Base-by-base conservation (phyloP, 2,113 vertebrate species). In the Symphodus melops region DNA sequence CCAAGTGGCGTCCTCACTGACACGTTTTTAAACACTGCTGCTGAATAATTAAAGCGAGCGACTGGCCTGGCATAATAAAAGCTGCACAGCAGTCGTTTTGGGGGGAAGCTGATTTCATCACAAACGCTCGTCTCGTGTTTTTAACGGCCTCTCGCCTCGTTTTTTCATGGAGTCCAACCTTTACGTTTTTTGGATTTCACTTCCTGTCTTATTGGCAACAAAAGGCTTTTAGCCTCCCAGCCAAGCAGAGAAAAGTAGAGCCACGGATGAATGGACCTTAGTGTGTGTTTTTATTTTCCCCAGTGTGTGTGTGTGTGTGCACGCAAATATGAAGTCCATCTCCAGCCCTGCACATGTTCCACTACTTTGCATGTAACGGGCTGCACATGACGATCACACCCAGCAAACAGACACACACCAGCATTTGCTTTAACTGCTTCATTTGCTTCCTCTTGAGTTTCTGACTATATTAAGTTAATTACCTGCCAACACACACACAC, bases 381-480 rank as follows among this genome's bases (percentile, higher is more conserved):
- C 13, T 39, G 33, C 20, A 14, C 42, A 9, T 5, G 49, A 52
- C 48, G 23, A 16, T 39, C 59, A 58, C 36, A 19, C 44, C 23
- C 57, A 69, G n/a, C 28, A 3, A 59, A 7, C 2, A 28, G 5
- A 28, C 5, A 54, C 42, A 63, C 55, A 46, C 37, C 54, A 59
- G 28, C 64, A 52, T 53, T 4, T 41, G 42, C 19, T 68, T 39
- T 49, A 48, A 49, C 62, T 44, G 64, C 3, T 64, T 73, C n/a
- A 66, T 81, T 77, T 49, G 68, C 59, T 62, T 58, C 66, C 75
- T 28, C 66, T 75, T 41, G 19, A 28, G 46, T 76, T 79, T 74
- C 37, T 75, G 58, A 68, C 69, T 65, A 57, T 78, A 82, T 81
- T 68, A 36, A 56, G 68, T 85, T 74, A 87, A 86, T 79, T 79